Evolutionary conservation across 1,140 invertebrate species (phyloP), one percentile per base, ranked within the genome.

Genomic region (Panonychus citri): DNA sequence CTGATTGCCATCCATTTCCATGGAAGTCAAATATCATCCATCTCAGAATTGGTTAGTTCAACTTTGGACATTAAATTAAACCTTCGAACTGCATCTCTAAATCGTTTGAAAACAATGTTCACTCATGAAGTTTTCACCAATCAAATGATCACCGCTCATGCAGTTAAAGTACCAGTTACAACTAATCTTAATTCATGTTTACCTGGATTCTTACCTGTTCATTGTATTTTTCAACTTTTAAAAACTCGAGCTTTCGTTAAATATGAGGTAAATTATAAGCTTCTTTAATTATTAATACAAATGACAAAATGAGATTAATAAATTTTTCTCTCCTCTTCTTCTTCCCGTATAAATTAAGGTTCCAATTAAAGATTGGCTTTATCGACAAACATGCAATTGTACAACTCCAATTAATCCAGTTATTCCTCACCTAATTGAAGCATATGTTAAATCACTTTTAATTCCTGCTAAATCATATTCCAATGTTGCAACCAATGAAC

Each of bases 71-170:
- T 96, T 86, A 89, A 91, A 69, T 82, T 95, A 61, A 78, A 83
- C 0, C 87, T 93, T 7, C 74, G 90, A 53, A 82, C 85, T 0
- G 93, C 89, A 66, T 87, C 85, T 64, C 78, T 95, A 60, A 81
- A 82, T 0, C 75, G 85, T 53, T 87, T 96, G 70, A 90, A 91
- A 65, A 83, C 86, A 63, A 86, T 95, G 28, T 95, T 97, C 64
- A 95, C 85, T 2, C 86, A 91, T 64, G 89, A 96, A 66, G 86
- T 97, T 60, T 96, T 97, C 67, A 94, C 88, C 1, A 90, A 97
- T 70, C 88, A 94, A 80, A 87, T 95, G 37, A 87, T 97, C 1
- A 89, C 90, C 0, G 76, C 86, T 21, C 89, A 94, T 72, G 91
- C 91, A 1, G 85, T 95, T 0, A 88, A 88, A 67, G 88, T 97